Percentiles rank a stretch among this genome's conserved stretches.
These are phyloP conservation scores for Molossus molossus DNA, from an alignment of 2,797 vertebrate genomes.

Conservation along the genomic window DNA sequence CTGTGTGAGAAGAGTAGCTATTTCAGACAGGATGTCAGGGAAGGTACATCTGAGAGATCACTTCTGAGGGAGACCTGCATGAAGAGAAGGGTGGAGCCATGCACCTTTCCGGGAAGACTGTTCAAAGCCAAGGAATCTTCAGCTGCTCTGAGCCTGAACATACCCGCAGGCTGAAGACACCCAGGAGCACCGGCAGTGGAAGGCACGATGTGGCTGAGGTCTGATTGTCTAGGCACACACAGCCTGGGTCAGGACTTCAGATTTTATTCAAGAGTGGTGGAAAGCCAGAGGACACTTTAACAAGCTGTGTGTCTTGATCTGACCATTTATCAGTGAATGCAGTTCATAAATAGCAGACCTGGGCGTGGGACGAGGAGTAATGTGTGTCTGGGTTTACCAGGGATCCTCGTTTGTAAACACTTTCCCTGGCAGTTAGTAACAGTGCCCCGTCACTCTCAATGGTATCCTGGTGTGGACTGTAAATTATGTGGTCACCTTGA, in stretches of 20 bases:
- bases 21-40: not conserved
- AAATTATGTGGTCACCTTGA: not conserved
- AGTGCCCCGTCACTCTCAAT: rapidly evolving
- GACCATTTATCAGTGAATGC: not conserved
- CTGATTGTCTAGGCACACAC: not conserved
- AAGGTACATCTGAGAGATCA: not conserved
- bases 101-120: not conserved
- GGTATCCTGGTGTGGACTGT: not conserved
- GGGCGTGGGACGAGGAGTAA: not conserved
- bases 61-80: not conserved
- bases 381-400: not conserved
- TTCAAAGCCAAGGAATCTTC: not conserved
- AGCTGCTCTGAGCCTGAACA: not conserved
- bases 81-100: not conserved
- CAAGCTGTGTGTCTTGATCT: not conserved
- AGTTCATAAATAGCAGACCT: not conserved
- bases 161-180: not conserved
- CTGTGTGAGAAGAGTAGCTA: not conserved
- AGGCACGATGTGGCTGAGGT: rapidly evolving
- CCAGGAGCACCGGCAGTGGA: not conserved
- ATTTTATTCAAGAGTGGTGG: not conserved
- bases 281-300: not conserved
- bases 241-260: not conserved
- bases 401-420: not conserved
- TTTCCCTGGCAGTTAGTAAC: not conserved